Conservation (phyloP, 1,140 invertebrate genomes). For the Eumaeus atala region DNA sequence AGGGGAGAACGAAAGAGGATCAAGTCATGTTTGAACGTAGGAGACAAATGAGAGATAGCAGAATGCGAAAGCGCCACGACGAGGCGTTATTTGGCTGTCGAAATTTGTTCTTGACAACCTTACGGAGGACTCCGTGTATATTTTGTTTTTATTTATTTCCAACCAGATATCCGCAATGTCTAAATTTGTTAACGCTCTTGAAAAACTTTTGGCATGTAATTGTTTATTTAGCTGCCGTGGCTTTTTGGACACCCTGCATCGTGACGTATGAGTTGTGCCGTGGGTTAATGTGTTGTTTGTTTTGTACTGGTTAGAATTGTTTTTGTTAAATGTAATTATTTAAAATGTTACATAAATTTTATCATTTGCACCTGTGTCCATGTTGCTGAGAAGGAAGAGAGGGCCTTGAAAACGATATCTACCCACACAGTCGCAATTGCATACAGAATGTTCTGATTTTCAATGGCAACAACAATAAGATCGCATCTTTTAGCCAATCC, state of each 20-base stretch:
- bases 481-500: too few relatives aligned
- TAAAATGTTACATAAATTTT: too few relatives aligned
- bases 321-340: too few relatives aligned
- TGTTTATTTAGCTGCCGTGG: slow-evolving; percentile 35
- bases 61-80: slow-evolving; percentile 32
- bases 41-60: slow-evolving; percentile 26
- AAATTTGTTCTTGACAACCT: slow-evolving; percentile 37
- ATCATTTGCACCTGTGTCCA: too few relatives aligned
- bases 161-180: slow-evolving; percentile 40
- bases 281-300: slow-evolving; percentile 35
- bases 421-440: too few relatives aligned
- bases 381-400: too few relatives aligned
- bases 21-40: slow-evolving; percentile 25
- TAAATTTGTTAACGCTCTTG: slow-evolving; percentile 29
- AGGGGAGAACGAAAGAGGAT: slow-evolving; percentile 34
- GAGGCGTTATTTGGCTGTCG: slow-evolving; percentile 36
- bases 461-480: too few relatives aligned
- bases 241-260: slow-evolving; percentile 49
- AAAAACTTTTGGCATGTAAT: slow-evolving; percentile 32
- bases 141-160: slow-evolving; percentile 48
- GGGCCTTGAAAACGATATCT: too few relatives aligned
- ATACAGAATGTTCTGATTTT: too few relatives aligned
- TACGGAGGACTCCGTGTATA: slow-evolving; percentile 43
- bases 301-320: slow-evolving; percentile 29
- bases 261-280: slow-evolving; percentile 35